Evolutionary conservation across 2,888 invertebrate species (phyloP).

Genomic region (Rhorus exstirpatorius): DNA sequence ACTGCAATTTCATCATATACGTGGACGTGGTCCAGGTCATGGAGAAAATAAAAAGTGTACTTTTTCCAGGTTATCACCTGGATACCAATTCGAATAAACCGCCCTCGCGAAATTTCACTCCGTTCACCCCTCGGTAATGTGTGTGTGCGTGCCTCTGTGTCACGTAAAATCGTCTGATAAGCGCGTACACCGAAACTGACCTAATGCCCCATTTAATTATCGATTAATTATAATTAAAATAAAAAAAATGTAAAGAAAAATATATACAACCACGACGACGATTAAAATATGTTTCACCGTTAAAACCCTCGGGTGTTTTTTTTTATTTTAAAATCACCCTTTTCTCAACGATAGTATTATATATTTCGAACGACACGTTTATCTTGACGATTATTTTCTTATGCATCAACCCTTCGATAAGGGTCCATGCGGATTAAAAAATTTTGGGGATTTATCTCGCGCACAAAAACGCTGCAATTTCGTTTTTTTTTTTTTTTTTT

Average conservation of each 20-base stretch:
- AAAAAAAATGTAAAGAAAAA: too few relatives aligned
- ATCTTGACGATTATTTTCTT: neutral
- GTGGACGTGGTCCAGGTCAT: conserved; percentile 74
- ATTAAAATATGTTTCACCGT: neutral
- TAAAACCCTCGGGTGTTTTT: neutral
- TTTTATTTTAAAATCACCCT: neutral
- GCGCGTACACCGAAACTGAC: conserved; percentile 43
- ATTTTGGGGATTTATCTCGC: conserved; percentile 39
- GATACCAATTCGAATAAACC: conserved; percentile 10
- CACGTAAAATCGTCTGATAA: conserved; percentile 27
- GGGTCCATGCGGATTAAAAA: conserved; percentile 59
- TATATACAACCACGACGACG: too few relatives aligned
- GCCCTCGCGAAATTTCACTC: conserved; percentile 12
- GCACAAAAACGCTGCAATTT: conserved; percentile 28
- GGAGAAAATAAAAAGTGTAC: conserved; percentile 41
- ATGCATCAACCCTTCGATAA: conserved; percentile 53
- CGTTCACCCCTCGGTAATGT: neutral
- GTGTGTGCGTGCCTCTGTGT: conserved; percentile 2
- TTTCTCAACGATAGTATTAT: conserved; percentile 15
- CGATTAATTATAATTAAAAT: conserved; percentile 57
- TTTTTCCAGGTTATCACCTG: neutral
- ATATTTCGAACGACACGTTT: neutral
- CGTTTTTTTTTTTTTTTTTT: neutral
- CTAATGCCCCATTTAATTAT: conserved; percentile 68
- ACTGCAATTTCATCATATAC: conserved; percentile 85